Evolutionary conservation across 2,113 vertebrate genomes (phyloP).

Genomic region (Eolophus roseicapilla): DNA sequence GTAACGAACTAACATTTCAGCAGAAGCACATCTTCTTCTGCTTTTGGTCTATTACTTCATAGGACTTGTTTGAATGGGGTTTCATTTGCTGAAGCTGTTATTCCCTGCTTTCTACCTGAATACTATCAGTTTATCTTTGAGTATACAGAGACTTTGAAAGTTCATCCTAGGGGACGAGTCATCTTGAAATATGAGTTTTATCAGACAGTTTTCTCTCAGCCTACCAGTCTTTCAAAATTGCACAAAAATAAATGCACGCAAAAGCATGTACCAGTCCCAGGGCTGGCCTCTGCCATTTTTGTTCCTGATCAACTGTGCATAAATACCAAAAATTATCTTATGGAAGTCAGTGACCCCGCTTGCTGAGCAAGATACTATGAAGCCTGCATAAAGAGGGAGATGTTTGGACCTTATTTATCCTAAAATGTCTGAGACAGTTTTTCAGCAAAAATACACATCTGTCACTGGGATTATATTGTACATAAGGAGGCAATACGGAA

Average conservation of each 20-base stretch:
- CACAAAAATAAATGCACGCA: neutral
- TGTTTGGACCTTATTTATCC: neutral
- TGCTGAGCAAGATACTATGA: neutral
- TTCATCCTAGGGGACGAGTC: neutral
- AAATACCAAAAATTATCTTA: neutral
- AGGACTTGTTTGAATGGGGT: neutral
- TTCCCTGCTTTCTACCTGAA: neutral
- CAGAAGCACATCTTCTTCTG: neutral
- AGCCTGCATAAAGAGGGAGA: neutral
- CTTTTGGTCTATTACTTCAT: neutral
- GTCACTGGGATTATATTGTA: neutral
- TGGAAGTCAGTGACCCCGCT: neutral
- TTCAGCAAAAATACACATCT: neutral
- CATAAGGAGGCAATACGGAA: neutral
- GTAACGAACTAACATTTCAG: neutral
- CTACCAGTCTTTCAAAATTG: neutral
- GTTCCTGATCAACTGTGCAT: neutral
- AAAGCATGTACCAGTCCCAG: neutral
- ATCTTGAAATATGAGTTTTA: neutral
- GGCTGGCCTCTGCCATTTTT: neutral
- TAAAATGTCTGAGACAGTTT: neutral
- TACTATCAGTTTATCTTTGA: neutral
- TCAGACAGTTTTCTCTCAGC: neutral
- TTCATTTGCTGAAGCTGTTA: neutral
- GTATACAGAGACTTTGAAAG: neutral